Base-by-base conservation (phyloP, 1,140 invertebrate genomes). In the Dryas iulia region DNA sequence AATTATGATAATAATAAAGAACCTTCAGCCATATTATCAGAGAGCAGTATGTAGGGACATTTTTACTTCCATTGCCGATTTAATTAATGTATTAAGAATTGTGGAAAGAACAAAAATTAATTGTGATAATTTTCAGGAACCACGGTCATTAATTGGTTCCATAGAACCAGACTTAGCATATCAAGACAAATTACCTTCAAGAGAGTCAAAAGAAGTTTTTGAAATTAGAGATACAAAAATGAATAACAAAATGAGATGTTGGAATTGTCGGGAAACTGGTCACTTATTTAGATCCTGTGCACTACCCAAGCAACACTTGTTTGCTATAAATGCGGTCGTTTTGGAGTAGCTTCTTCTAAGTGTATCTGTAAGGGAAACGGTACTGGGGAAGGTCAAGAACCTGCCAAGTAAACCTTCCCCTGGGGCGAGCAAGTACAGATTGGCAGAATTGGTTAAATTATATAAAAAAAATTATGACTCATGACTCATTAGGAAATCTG, bases 1-100 rank as follows among this genome's bases (percentile, higher is more conserved):
- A 60, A 39, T 83, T 21, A 69, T 67, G 39, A 78, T 84, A 21
- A 62, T 83, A 0, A 54, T 80, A 12, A 74, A 68, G 54, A 85
- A 85, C 61, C 61, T 83, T 26, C 66, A 75, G 21, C 79, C 77
- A 14, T 83, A 78, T 56, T 83, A 77, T 59, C 75, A 81, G 61
- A 71, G 14, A 58, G 76, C 69, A 12, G 53, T 76, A 24, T 78
- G 74, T 39, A 59, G 76, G 23, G 74, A 78, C 59, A 57, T n/a
- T 3, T 74, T 75, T 57, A 54, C 54, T 5, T 67, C 76, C 0
- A 62, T 78, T 30, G 23, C 62, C 1, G 69, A 78, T 25, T 8
- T 78, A 25, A 63, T 58, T 1, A 69, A 61, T 18, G 60, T 77
- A n/a, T 33, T 74, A 2, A 67, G 69, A 28, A 57, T 74, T 21